Base-by-base conservation (phyloP, 2,113 vertebrate genomes). In the Paramisgurnus dabryanus region DNA sequence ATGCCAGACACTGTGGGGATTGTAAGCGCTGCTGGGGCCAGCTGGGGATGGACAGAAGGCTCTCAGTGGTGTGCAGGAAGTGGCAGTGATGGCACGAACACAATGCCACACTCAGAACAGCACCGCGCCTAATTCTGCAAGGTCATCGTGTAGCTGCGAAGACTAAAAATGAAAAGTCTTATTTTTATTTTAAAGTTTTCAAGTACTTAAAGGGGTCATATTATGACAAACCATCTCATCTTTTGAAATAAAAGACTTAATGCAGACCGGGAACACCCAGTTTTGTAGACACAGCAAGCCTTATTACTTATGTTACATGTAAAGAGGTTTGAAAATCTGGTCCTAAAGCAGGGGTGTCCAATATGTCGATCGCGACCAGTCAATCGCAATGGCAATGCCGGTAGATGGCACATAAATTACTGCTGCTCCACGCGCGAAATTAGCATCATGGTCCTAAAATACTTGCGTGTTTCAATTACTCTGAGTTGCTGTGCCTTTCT, bases 11-110 rank as follows among this genome's bases (percentile, higher is more conserved):
- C 83, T 83, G 86, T 79, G 76, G 81, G 70, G 73, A 78, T 85
- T 87, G 87, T 85, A 57, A 79, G 74, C 17, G 43, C 79, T 78
- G 82, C 66, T 27, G 58, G 61, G 73, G 82, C 84, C 87, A 88
- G 87, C 87, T 88, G 87, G 85, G 82, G 61, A 78, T 15, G 84
- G 79, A 88, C 86, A 88, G 87, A 88, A 81, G 80, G 80, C 67
- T 78, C 86, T 88, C 78, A 88, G 86, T 85, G 83, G 79, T 50
- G 76, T 79, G 70, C 81, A 86, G 86, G 87, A 87, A 87, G 82
- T 82, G 76, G 70, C 66, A 78, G 79, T 11, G 67, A 82, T 67
- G 75, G 63, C 66, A 50, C 75, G 66, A 58, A 65, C 76, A 85
- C 83, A 82, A 80, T 47, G 81, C 55, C 79, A 83, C 82, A 64